Evolutionary conservation across 1,140 invertebrate species (phyloP), one percentile per base, ranked within the genome.

Genomic region (Cydia pomonella): DNA sequence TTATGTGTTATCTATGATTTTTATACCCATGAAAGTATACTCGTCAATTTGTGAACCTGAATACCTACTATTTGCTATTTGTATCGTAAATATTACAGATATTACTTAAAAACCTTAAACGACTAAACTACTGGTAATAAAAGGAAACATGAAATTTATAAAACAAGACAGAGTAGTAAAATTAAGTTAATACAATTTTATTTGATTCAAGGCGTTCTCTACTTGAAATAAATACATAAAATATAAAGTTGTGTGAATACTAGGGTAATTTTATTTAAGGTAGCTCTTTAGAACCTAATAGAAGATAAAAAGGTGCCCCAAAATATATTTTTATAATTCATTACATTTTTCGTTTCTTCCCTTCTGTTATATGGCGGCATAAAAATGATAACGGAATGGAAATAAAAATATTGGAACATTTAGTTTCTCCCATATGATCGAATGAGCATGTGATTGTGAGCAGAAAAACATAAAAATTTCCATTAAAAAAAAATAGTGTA

Each of bases 131-230:
- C 53, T 59, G 21, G 53, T 59, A 59, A 21, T 53, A 53, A 53
- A 53, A 59, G 53, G 23, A 59, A 59, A 59, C 53, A 23, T 12
- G 53, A 23, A 64, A n/a, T 23, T 29, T 38, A 69, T 38, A n/a
- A 33, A 66, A 29, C 16, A 69, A 69, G 10, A n/a, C 25, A 44
- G 41, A 44, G 41, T 44, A 66, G 23, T 66, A 25, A 27, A 66
- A 66, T 29, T 66, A 69, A 69, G 9, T 69, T 21, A 23, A n/a
- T 29, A 69, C 64, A 29, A 10, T 18, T 69, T 69, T 27, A 69
- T n/a, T 25, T 23, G 7, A 66, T 66, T 27, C 4, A 16, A 47
- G 13, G 13, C 44, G 9, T 47, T 16, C 16, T 47, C 18, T 13
- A 47, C 5, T 21, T 23, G 21, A 23, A 59, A 59, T 59, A 59